Conservation (phyloP, 2,888 invertebrate genomes). For the Aporophyla lueneburgensis region DNA sequence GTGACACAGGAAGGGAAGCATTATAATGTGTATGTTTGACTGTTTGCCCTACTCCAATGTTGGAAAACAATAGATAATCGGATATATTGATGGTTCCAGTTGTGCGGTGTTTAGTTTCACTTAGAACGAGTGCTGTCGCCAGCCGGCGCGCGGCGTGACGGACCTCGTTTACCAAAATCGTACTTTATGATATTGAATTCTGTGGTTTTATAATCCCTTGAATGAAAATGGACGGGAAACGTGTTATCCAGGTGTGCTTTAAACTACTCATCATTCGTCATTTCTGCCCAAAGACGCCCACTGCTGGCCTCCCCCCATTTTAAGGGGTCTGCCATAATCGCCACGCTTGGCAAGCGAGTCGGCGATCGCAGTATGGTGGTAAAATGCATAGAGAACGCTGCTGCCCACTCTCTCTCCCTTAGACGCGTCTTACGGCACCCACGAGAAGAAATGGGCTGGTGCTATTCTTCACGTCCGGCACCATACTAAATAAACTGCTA, state of each 20-base stretch:
- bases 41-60: background rate
- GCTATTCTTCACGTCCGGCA: no score
- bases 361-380: no score
- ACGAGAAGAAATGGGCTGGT: no score
- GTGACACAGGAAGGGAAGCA: background rate
- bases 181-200: background rate
- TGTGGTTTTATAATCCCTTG: background rate
- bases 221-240: background rate
- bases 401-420: no score
- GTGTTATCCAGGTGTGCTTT: background rate
- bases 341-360: no score
- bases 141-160: background rate
- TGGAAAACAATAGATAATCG: constrained; percentile 28
- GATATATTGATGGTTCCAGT: constrained; percentile 20
- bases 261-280: no score
- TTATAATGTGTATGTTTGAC: background rate
- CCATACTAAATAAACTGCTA: no score
- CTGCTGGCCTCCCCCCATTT: no score
- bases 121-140: background rate
- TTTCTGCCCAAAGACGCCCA: no score
- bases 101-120: constrained; percentile 24
- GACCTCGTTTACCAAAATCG: background rate
- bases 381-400: no score
- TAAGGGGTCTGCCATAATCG: no score
- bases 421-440: no score